A percentile compares a stretch with the other conserved stretches of the same genome.
These are phyloP conservation scores for Drosophila buzzatii DNA, from an alignment of 2,888 invertebrate species.

Conservation along the genomic window DNA sequence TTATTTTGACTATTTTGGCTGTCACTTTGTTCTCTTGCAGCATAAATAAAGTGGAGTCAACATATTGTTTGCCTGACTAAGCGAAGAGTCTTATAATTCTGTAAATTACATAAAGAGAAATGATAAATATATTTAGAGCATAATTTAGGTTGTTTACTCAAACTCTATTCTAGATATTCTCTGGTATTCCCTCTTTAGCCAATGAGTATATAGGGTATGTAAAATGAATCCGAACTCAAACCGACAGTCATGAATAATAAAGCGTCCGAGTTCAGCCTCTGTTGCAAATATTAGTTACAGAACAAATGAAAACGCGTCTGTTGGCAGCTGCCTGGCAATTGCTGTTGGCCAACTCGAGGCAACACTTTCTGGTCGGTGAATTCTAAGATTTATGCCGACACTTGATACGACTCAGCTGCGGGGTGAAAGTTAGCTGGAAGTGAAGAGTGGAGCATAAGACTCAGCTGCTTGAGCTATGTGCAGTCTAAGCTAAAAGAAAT, in stretches of 20 bases:
- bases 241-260: slow-evolving; percentile 79
- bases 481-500: slow-evolving; percentile 48
- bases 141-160: background rate
- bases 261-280: slow-evolving; percentile 59
- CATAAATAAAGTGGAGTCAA: slow-evolving; percentile 60
- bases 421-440: background rate
- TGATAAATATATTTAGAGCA: background rate
- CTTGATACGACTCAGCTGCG: slow-evolving; percentile 46
- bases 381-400: slow-evolving; percentile 80
- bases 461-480: slow-evolving; percentile 72
- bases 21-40: slow-evolving; percentile 66
- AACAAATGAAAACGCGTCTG: slow-evolving; percentile 18
- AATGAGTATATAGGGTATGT: background rate
- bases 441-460: slow-evolving; percentile 18
- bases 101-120: background rate
- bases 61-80: background rate
- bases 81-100: background rate
- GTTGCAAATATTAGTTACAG: slow-evolving; percentile 28
- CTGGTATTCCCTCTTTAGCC: background rate
- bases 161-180: background rate
- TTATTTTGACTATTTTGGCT: slow-evolving; percentile 40
- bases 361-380: slow-evolving; percentile 75
- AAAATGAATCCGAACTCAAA: slow-evolving; percentile 73
- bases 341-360: slow-evolving; percentile 64
- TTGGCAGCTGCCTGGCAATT: slow-evolving; percentile 28